Base-by-base conservation (phyloP, 92 coral and sea anemone species). In the Isaurus tuberculatus region DNA sequence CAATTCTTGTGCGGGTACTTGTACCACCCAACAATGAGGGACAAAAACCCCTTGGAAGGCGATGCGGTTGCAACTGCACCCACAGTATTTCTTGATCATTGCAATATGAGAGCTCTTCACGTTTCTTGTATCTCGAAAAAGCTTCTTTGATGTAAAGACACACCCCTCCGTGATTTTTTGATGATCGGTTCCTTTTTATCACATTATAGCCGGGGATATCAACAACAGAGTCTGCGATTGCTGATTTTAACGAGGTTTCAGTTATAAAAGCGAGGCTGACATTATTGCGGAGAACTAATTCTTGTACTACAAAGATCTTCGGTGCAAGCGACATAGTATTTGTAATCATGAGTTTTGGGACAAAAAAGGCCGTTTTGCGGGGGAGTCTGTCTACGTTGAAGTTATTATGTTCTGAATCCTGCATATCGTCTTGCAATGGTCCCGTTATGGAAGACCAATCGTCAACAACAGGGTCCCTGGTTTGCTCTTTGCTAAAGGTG, bases 211-310 rank as follows among this genome's bases (percentile, higher is more conserved):
- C 83, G 29, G 71, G 69, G 49, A 79, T 79, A 44, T 58, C 53
- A 48, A 55, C 33, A 33, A 27, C 48, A 30, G 79, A 19, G 48
- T 89, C 89, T 8, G 51, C 22, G 53, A 84, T 49, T n/a, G 81
- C 30, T 8, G 81, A 81, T 55, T 79, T 71, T 25, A 70, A 65
- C 85, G 86, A 86, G 4, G 74, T 86, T 81, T 86, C 87, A 28
- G 90, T 86, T 53, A 86, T 70, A 32, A 80, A 58, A 5, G 57
- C 83, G 1, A 87, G 74, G 65, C 51, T 27, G 16, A 43, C 70
- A 32, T 77, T 63, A 33, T 79, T 79, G 29, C 79, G 71, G 65
- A 29, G 32, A 51, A 48, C 66, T 79, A 79, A 67, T 67, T 84
- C 57, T 31, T 49, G 64, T 32, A 72, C 53, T 55, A 73, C 58